These are phyloP conservation scores for Galerucella pusilla DNA, from an alignment of 2,888 invertebrate genomes.

Conservation along the genomic window DNA sequence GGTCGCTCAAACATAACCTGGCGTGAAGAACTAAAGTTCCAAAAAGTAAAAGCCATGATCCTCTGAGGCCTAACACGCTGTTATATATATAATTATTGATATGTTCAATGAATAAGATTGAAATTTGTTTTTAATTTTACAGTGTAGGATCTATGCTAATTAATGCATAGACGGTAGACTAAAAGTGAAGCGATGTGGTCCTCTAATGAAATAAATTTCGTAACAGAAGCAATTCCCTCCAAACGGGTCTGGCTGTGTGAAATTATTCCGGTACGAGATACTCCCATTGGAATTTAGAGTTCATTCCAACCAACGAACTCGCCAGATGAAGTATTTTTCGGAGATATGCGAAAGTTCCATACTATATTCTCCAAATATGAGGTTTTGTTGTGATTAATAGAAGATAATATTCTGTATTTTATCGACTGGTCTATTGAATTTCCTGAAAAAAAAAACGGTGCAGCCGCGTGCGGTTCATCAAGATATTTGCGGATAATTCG, in stretches of 20 bases:
- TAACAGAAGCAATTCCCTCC: constrained; percentile 43
- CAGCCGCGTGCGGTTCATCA: constrained; percentile 2
- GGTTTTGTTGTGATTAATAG: constrained; percentile 3
- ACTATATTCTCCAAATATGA: background rate
- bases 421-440: background rate
- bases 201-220: constrained; percentile 46
- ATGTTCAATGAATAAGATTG: background rate
- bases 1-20: no score
- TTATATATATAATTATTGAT: background rate
- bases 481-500: constrained; percentile 16
- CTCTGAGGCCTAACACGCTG: no score
- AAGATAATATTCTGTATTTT: background rate
- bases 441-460: background rate
- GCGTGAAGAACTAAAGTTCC: no score
- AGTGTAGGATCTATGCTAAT: background rate
- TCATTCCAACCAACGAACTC: constrained; percentile 35
- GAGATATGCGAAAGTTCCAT: background rate
- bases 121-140: background rate
- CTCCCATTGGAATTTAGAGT: constrained; percentile 34
- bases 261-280: constrained; percentile 35
- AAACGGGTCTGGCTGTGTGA: constrained; percentile 23
- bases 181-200: constrained; percentile 23
- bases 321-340: background rate
- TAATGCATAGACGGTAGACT: constrained; percentile 10
- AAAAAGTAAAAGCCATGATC: no score